phyloP scores from a whole-genome alignment of 2,113 vertebrate genomes.

The Sus scrofa region DNA sequence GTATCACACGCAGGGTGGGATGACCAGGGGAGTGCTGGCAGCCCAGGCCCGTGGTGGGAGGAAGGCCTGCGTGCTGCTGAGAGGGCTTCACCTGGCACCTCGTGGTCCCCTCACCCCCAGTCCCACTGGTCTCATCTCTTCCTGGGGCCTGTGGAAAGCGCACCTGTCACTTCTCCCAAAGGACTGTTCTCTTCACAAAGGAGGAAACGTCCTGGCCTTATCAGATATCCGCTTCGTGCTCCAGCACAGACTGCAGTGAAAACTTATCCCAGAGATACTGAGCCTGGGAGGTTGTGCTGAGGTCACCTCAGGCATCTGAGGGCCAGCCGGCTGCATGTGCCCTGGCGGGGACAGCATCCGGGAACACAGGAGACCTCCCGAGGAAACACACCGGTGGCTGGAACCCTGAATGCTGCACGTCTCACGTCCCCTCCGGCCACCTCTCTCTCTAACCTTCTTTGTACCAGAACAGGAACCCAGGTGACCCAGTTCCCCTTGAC shows the following conservation, averaged over 20 bases:
- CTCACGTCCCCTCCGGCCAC: fast-evolving
- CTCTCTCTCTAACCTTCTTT: neutral
- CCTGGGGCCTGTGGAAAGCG: neutral
- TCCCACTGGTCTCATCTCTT: neutral
- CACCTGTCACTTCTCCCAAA: neutral
- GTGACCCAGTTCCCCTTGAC: neutral
- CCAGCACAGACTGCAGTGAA: neutral
- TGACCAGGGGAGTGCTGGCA: fast-evolving
- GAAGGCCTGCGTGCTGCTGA: neutral
- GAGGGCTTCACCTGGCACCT: neutral
- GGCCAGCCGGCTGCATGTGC: neutral
- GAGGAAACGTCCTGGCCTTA: slow-evolving; percentile 63
- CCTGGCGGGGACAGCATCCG: neutral
- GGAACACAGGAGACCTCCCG: neutral
- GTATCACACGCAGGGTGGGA: fast-evolving
- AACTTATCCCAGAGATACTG: neutral
- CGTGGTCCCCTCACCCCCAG: neutral
- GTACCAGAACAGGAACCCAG: neutral
- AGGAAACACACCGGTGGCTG: neutral
- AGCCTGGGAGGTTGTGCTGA: neutral
- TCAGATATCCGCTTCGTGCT: slow-evolving; percentile 36
- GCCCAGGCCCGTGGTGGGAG: neutral
- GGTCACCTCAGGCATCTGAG: neutral
- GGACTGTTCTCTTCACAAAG: slow-evolving; percentile 33
- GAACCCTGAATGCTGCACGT: neutral